Conservation (phyloP, 2,888 invertebrate genomes). For the Drosophila flavopinicola region DNA sequence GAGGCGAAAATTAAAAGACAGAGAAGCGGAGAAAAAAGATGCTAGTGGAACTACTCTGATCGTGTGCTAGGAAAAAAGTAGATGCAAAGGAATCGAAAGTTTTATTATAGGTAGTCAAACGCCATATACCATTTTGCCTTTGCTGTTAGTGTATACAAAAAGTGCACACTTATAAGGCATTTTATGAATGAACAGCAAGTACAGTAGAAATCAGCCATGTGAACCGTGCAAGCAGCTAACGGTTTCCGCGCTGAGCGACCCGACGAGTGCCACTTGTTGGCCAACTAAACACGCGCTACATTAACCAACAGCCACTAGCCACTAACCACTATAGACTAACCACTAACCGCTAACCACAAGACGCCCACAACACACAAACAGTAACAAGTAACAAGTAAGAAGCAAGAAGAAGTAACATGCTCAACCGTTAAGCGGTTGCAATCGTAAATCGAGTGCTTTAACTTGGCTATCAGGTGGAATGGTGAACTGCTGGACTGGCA, state of each 20-base stretch:
- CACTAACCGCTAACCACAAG: background rate
- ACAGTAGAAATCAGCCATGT: constrained; percentile 53
- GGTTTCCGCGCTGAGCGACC: constrained; percentile 22
- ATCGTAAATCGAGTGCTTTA: constrained; percentile 36
- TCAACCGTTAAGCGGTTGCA: constrained; percentile 39
- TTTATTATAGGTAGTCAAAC: too few relatives aligned
- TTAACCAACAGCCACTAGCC: constrained; percentile 1
- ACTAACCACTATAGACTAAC: too few relatives aligned
- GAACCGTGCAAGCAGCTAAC: constrained; percentile 40
- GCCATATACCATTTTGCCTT: too few relatives aligned
- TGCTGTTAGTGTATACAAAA: too few relatives aligned
- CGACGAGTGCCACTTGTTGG: constrained; percentile 26
- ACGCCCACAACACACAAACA: constrained; percentile 56
- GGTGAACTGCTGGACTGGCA: too few relatives aligned
- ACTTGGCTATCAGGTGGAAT: background rate
- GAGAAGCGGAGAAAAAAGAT: too few relatives aligned
- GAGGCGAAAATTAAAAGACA: too few relatives aligned
- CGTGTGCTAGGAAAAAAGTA: too few relatives aligned
- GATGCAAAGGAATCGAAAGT: too few relatives aligned
- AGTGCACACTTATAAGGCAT: constrained; percentile 33
- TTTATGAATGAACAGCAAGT: constrained; percentile 59
- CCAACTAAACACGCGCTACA: constrained; percentile 47
- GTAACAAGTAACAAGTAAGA: too few relatives aligned
- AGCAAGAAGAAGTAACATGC: constrained; percentile 26
- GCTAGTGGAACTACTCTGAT: too few relatives aligned